Evolutionary conservation across 2,113 vertebrate species (phyloP), one percentile per base, ranked within the genome.

Genomic region (Edolisoma coerulescens): DNA sequence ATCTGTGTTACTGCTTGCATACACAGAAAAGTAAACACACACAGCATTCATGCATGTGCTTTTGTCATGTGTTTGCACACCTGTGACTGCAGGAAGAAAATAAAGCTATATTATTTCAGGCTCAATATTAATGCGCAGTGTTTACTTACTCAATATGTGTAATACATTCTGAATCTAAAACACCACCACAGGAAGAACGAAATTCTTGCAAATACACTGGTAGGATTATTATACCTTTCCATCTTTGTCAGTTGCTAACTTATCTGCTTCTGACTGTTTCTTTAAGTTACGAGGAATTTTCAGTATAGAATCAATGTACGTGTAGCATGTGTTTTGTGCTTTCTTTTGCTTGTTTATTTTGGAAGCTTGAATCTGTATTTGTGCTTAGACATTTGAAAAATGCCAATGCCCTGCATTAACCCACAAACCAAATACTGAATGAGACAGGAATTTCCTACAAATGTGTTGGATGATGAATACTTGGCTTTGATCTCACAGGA

Each of bases 1-100:
- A 94, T 77, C 52, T 69, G 52, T 79, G 47, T 71, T 87, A 91
- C 79, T 80, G 87, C 86, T 85, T 57, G 37, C 88, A 88, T 79
- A 77, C 32, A 73, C 85, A 77, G 56, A 56, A 85, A 77, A 75
- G 50, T 86, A 95, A 96, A 91, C 33, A 96, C 18, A 64, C 54
- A 39, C 37, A 63, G 61, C 60, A 44, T 65, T 71, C 82, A 37
- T 84, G 61, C 87, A 60, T 77, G 69, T 73, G 75, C 28, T 91
- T 95, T 93, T 95, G 87, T 94, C 68, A 63, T 91, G 53, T 86
- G 56, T 89, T 89, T 93, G 67, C 61, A 91, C 76, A 95, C 85
- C 88, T 95, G 76, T 54, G 87, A 77, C 61, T 47, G 37, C 4
- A 81, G 57, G 44, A 80, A 39, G 47, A 92, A 93, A 79, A 77